Base-by-base conservation (phyloP, 2,888 invertebrate genomes). In the Amaurobius ferox region DNA sequence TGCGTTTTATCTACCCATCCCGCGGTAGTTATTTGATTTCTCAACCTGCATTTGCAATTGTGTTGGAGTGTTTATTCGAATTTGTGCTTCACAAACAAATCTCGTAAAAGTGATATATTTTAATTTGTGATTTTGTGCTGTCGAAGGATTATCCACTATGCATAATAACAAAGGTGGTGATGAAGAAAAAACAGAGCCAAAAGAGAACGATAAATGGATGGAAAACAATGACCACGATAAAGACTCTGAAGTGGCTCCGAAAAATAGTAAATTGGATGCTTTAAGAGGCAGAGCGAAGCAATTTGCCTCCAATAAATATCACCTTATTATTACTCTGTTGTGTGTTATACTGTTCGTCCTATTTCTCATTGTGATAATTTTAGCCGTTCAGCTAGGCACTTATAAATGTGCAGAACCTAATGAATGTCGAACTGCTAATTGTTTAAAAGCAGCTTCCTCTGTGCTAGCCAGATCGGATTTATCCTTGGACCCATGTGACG, bases 391-490 rank as follows among this genome's bases (percentile, higher is more conserved):
- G 19, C 93, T 93, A 92, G 93, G 93, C 6, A 89, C 89, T n/a
- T 90, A 91, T 64, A 91, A 91, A 0, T 92, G 92, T 88, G 90
- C 90, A 78, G 90, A 90, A 70, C 91, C 91, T 88, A 91, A 92
- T 9, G 90, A 92, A 55, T 93, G 93, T 89, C 90, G 90, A 76
- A 91, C 91, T 23, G 90, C 93, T 0, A 91, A 92, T 9, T 93
- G 93, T 90, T 91, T 93, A 44, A 90, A 91, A 67, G 92, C 92
- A n/a, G 92, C 93, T 29, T 91, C 93, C 39, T 91, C 92, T 92
- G 93, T 93, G 13, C 74, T 88, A 44, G 40, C 62, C n/a, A 64
- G 68, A 1, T 61, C 90, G 85, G 90, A 91, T 88, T 78, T 55
- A 7, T 88, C 88, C 6, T 88, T 89, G 0, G 89, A 91, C 48